Percentiles rank a stretch among this genome's conserved stretches.
Evolutionary conservation across 2,113 vertebrate species (phyloP).

Genomic region (Poeciliopsis prolifica): DNA sequence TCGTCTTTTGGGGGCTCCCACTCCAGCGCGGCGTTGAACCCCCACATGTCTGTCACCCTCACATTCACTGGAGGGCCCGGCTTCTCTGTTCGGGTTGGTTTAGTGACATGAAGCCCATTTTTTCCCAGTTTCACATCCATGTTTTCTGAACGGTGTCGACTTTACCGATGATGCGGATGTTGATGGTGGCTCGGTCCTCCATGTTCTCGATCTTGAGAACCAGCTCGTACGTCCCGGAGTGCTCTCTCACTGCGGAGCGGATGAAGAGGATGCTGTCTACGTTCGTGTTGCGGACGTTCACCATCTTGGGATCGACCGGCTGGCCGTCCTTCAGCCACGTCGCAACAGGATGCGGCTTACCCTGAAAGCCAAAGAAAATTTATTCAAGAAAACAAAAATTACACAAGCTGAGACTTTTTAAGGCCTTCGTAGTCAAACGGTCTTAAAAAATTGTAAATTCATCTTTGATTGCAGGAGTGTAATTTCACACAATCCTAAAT

Average conservation of each 20-base stretch:
- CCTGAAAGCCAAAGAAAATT: conserved; percentile 65
- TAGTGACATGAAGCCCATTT: background rate
- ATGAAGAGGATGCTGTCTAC: conserved; percentile 89
- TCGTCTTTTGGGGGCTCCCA: conserved; percentile 87
- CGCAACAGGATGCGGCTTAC: conserved; percentile 87
- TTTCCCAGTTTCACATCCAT: background rate
- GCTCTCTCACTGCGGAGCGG: conserved; percentile 83
- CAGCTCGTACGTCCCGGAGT: conserved; percentile 87
- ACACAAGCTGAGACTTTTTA: background rate
- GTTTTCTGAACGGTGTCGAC: background rate
- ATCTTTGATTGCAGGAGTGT: no score
- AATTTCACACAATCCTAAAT: no score
- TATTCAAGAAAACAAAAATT: background rate
- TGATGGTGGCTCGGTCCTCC: conserved; percentile 83
- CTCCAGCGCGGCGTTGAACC: conserved; percentile 87
- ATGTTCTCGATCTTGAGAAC: conserved; percentile 87
- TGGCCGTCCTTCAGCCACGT: conserved; percentile 87
- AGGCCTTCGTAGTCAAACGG: no score
- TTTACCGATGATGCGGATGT: conserved; percentile 85
- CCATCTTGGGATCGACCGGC: conserved; percentile 80
- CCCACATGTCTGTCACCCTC: conserved; percentile 88
- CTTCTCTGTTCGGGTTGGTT: conserved; percentile 78
- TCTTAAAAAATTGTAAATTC: no score
- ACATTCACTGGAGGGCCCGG: conserved; percentile 82
- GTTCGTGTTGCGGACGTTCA: conserved; percentile 81